Percentiles rank a stretch among this genome's conserved stretches.
These are phyloP conservation scores for Bovichtus diacanthus DNA, from an alignment of 2,797 vertebrate species.

Conservation along the genomic window DNA sequence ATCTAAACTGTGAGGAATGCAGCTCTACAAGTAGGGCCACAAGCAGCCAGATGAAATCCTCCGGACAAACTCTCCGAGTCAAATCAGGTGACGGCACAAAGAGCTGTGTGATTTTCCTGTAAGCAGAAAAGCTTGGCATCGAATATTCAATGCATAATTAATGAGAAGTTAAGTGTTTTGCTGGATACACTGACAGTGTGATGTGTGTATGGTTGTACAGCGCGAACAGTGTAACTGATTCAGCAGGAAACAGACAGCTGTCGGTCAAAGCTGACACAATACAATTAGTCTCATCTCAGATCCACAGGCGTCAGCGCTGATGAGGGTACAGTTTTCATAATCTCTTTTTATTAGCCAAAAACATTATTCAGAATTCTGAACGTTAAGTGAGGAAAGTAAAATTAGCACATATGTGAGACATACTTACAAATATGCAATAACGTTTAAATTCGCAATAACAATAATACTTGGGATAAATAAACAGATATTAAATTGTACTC, in stretches of 20 bases:
- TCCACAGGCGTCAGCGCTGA: constrained; percentile 1
- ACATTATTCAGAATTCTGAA: too few species aligned
- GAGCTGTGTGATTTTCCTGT: constrained; percentile 52
- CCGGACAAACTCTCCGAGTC: neutral
- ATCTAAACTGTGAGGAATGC: constrained; percentile 52
- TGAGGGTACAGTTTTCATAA: neutral
- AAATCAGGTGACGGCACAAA: constrained; percentile 44
- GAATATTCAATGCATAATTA: constrained; percentile 70
- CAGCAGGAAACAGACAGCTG: constrained; percentile 45
- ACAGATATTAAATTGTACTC: too few species aligned
- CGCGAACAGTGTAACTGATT: constrained; percentile 13
- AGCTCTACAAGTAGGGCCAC: constrained; percentile 18
- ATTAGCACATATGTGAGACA: too few species aligned
- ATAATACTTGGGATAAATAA: too few species aligned
- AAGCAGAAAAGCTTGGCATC: constrained; percentile 52
- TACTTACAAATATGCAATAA: too few species aligned
- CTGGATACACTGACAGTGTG: constrained; percentile 20
- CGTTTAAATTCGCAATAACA: too few species aligned
- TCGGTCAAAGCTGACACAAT: constrained; percentile 36
- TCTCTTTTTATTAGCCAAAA: neutral
- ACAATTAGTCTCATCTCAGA: neutral
- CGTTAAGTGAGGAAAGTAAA: too few species aligned
- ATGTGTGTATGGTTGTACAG: constrained; percentile 34
- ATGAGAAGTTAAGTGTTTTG: constrained; percentile 66
- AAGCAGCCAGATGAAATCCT: neutral